Base-by-base conservation (phyloP, 2,888 invertebrate genomes). In the Norana najaformis region DNA sequence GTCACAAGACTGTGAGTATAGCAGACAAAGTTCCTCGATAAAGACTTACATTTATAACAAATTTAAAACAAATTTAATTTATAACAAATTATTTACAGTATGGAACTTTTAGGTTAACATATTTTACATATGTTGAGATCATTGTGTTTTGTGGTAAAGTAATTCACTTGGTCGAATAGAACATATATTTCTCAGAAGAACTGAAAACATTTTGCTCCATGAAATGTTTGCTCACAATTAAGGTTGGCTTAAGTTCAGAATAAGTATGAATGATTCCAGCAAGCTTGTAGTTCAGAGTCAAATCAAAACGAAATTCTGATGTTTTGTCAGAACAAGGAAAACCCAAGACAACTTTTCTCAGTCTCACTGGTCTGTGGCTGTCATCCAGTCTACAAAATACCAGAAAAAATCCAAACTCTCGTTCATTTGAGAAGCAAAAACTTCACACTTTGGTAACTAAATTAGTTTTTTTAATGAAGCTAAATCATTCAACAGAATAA, bases 241-340 rank as follows among this genome's bases (percentile, higher is more conserved):
- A 93, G 6, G 97, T 96, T 38, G 97, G 97, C 95, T 97, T 97
- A 83, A 96, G 96, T 41, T 96, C 95, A 23, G 97, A 96, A 94
- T 97, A 96, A 93, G 96, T 96, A 92, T 96, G 95, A 92, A 97
- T 96, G 89, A 97, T 95, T 0, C 96, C 95, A 93, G 96, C 96
- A 5, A 97, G 95, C 94, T 96, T 97, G 94, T 97, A 97, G 93
- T 96, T 97, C n/a, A 97, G 96, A 34, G 96, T 96, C 91, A 97
- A 96, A 93, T 97, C 97, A 94, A 97, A 97, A 93, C 96, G 96
- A 94, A 97, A 97, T 89, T 96, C 96, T 13, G 95, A 95, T 30
- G 95, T 95, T 41, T 96, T 95, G 14, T 95, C 95, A 34, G 96
- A 94, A 92, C 96, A 96, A 0, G 96, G 95, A 93, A 96, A 97